Evolutionary conservation across 2,888 invertebrate genomes (phyloP), one percentile per base, ranked within the genome.

Genomic region (Zaprionus lineosus): DNA sequence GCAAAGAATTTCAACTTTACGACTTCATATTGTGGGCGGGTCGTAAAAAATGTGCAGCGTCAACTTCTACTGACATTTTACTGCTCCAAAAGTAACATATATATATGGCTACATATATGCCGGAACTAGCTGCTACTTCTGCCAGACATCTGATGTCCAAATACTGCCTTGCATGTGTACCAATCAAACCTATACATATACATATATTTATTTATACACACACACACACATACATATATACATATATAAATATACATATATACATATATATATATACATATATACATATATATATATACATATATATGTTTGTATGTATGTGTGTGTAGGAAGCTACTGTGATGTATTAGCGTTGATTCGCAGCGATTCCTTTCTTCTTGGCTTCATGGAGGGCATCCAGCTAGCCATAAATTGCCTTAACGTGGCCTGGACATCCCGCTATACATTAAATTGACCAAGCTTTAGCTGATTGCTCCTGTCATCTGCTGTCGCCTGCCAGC

Each of bases 1-100:
- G 81, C 84, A 55, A 76, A 76, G 74, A 84, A 74, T 73, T 76
- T 48, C 78, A 71, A 71, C 70, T 84, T 85, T 86, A 85, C 85
- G 84, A 75, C 85, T 86, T 77, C 79, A 86, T 86, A 86, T 84
- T 78, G 84, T 74, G 79, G 84, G 68, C 63, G 82, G 74, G 75
- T 86, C 85, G 74, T 84, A 82, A 84, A 84, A 85, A 76, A 56
- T 71, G 65, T 75, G 81, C 81, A 72, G 53, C 68, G 77, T 76
- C 83, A 81, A 76, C 71, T 59, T 39, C 52, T 37, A 56, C 37
- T 39, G 36, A 51, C 59, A 64, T 62, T 60, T 64, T 65, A 67
- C 59, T 48, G 56, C 66, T 46, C 51, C 44, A 52, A 52, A 64
- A 56, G 65, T 57, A 68, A 68, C 63, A 69, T 34, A 12, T 4